Evolutionary conservation across 2,888 invertebrate species (phyloP).

Genomic region (Drosophila recens): DNA sequence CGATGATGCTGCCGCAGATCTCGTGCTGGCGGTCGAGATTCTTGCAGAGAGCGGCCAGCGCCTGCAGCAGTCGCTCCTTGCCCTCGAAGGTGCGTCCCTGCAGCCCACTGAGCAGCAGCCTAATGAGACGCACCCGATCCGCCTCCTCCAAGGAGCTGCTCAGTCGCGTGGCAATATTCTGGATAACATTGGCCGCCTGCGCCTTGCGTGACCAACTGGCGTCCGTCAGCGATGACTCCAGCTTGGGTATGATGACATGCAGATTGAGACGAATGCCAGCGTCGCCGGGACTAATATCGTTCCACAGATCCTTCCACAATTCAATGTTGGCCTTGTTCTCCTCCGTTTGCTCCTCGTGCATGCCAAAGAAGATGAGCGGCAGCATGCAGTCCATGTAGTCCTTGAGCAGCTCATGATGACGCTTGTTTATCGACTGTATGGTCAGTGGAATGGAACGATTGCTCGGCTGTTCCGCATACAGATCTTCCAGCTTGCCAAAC

Average conservation of each 20-base stretch:
- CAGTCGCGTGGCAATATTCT: slow-evolving; percentile 91
- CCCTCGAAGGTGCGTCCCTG: slow-evolving; percentile 95
- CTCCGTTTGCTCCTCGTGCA: slow-evolving; percentile 92
- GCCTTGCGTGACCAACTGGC: slow-evolving; percentile 95
- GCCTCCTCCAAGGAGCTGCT: slow-evolving; percentile 88
- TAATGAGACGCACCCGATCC: slow-evolving; percentile 88
- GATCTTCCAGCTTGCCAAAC: slow-evolving; percentile 86
- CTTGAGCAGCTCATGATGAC: slow-evolving; percentile 93
- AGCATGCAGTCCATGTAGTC: slow-evolving; percentile 91
- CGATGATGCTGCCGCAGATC: slow-evolving; percentile 86
- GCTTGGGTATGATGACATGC: slow-evolving; percentile 89
- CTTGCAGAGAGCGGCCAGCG: slow-evolving; percentile 90
- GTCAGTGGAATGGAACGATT: slow-evolving; percentile 91
- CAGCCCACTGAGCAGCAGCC: slow-evolving; percentile 89
- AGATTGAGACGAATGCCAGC: slow-evolving; percentile 92
- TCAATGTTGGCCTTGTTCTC: slow-evolving; percentile 88
- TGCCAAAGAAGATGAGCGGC: slow-evolving; percentile 95
- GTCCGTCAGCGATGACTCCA: slow-evolving; percentile 91
- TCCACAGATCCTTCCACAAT: slow-evolving; percentile 95
- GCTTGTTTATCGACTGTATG: slow-evolving; percentile 92
- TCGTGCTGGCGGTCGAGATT: slow-evolving; percentile 87
- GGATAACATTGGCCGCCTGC: slow-evolving; percentile 93
- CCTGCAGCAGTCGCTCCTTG: slow-evolving; percentile 93
- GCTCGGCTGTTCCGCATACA: slow-evolving; percentile 90
- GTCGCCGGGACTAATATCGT: slow-evolving; percentile 95